Evolutionary conservation across 2,113 vertebrate genomes (phyloP), one percentile per base, ranked within the genome.

Genomic region (Oceanodroma tethys): DNA sequence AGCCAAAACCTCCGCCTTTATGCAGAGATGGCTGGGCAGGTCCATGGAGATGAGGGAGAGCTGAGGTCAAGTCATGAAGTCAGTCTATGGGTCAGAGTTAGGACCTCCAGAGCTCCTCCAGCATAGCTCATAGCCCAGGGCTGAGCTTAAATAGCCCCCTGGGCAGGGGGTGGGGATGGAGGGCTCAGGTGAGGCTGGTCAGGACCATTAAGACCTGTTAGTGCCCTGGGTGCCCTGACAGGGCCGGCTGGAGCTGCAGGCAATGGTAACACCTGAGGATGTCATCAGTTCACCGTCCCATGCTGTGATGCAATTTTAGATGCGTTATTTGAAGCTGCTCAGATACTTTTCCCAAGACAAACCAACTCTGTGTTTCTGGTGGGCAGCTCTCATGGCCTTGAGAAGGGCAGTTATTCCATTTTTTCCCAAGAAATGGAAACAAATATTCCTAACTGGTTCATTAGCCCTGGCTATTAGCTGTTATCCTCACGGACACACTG

Each of bases 61-160:
- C 19, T 56, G 42, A 29, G 7, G 4, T 13, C 15, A 11, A 25
- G 25, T 4, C 26, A 26, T 2, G 2, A 62, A 27, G 25, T 9
- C 58, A 30, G 7, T 2, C 34, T 19, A 3, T 1, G 2, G 11
- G 7, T 6, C 36, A 23, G 2, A 0, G 2, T 0, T 68, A 1
- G 1, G 4, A 30, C 1, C 23, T 8, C 30, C 60, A 29, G 11
- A 74, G 8, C 25, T 8, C 6, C 42, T 13, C 48, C 58, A 68
- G 13, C 58, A 30, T 3, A 34, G 22, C 4, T 23, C 3, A 15
- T 32, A 2, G 13, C 15, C n/a, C 38, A 4, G 12, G 50, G 17
- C 62, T 68, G 65, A 52, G 70, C 21, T 90, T 81, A 76, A 72
- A 38, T 7, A 56, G 26, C 22, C 32, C 25, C 6, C 38, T 7